Percentiles rank a stretch among this genome's conserved stretches.
Evolutionary conservation across 2,113 vertebrate species (phyloP).

Genomic region (Vanacampus margaritifer): DNA sequence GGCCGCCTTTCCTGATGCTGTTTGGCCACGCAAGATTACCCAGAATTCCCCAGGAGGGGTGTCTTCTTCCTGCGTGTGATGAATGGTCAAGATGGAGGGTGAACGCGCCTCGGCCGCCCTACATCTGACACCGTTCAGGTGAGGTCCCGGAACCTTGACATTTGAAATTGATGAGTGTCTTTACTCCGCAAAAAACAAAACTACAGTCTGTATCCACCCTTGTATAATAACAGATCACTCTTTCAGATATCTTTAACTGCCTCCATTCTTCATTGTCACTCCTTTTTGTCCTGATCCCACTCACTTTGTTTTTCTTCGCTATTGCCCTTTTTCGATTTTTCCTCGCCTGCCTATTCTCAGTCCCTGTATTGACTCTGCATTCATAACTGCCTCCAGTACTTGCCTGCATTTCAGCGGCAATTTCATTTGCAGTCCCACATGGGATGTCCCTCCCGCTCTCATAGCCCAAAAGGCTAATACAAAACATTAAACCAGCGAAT

Average conservation of each 20-base stretch:
- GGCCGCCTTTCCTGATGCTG: conserved; percentile 52
- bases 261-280: conserved; percentile 71
- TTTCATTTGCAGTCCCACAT: conserved; percentile 20
- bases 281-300: conserved; percentile 49
- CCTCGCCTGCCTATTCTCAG: conserved; percentile 39
- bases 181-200: conserved; percentile 67
- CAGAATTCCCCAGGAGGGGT: conserved; percentile 64
- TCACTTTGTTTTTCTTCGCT: conserved; percentile 48
- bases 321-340: conserved; percentile 55
- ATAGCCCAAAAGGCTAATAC: conserved; percentile 20
- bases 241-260: conserved; percentile 72
- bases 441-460: conserved; percentile 18
- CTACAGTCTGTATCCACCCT: conserved; percentile 66
- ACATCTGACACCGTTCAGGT: conserved; percentile 51
- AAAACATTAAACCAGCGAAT: conserved; percentile 10
- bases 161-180: conserved; percentile 80
- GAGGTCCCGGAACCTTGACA: conserved; percentile 53
- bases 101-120: conserved; percentile 36
- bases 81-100: conserved; percentile 52
- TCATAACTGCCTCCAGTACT: conserved; percentile 42
- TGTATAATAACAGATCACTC: conserved; percentile 74
- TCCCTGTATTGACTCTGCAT: conserved; percentile 56
- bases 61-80: conserved; percentile 64
- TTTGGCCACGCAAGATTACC: conserved; percentile 73
- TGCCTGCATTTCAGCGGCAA: conserved; percentile 11